Conservation (phyloP, 2,797 vertebrate genomes). For the Aythya fuligula region DNA sequence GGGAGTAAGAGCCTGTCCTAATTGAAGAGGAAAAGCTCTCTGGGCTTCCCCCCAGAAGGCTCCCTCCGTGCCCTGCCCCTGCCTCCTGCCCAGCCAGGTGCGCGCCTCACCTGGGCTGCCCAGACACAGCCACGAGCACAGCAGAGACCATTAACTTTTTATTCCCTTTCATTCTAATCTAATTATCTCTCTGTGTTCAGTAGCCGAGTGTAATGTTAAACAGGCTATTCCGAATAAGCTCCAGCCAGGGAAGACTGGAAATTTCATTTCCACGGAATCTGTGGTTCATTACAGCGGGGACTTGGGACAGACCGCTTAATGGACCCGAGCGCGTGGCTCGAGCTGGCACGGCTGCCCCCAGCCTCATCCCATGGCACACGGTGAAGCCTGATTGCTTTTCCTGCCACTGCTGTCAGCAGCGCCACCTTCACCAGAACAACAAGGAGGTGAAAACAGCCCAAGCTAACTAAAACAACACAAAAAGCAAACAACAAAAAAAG, state of each 20-base stretch:
- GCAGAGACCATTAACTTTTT: neutral
- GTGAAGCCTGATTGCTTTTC: neutral
- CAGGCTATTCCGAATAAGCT: conserved; percentile 32
- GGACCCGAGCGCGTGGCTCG: neutral
- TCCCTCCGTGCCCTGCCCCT: neutral
- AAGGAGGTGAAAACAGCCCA: neutral
- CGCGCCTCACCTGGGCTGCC: neutral
- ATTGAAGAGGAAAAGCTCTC: neutral
- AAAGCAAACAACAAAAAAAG: neutral
- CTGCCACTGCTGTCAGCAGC: neutral
- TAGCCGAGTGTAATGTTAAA: conserved; percentile 53
- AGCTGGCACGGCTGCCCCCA: neutral
- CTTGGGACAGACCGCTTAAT: conserved; percentile 1
- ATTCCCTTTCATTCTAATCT: conserved; percentile 63
- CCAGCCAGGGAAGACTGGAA: conserved; percentile 54
- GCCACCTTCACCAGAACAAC: neutral
- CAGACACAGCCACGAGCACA: neutral
- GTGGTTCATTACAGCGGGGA: conserved; percentile 49
- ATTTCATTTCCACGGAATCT: conserved; percentile 61
- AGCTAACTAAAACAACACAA: neutral
- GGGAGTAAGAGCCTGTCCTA: neutral
- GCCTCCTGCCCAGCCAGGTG: no score
- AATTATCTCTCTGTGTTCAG: conserved; percentile 53
- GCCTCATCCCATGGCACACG: accelerated
- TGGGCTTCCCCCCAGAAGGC: neutral